Evolutionary conservation across 2,797 vertebrate species (phyloP).

Genomic region (Lepidocolaptes lacrymiger): DNA sequence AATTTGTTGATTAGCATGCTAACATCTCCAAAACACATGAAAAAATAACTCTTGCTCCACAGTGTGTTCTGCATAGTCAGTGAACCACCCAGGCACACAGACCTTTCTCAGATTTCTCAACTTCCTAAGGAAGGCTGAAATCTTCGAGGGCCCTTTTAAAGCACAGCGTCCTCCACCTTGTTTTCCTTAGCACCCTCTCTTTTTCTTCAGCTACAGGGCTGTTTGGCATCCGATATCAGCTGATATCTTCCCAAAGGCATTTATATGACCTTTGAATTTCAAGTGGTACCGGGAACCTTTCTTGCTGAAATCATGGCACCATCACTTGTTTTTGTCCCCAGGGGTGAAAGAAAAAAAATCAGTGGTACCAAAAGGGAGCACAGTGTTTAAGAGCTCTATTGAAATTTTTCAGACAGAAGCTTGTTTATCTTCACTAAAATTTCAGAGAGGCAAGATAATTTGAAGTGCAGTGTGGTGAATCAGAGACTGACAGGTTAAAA

Average conservation of each 20-base stretch:
- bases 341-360: background rate
- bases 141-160: background rate
- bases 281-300: background rate
- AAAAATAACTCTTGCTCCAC: background rate
- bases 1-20: background rate
- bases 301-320: background rate
- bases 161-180: background rate
- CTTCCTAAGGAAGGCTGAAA: background rate
- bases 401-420: background rate
- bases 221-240: background rate
- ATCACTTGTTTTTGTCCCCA: background rate
- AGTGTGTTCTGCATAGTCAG: background rate
- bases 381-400: background rate
- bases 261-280: background rate
- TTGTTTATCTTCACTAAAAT: slow-evolving; percentile 2
- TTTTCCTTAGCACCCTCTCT: background rate
- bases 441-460: background rate
- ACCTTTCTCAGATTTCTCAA: background rate
- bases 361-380: background rate
- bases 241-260: background rate
- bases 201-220: background rate
- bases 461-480: background rate
- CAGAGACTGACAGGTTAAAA: background rate
- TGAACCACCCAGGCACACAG: background rate
- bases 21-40: background rate